Base-by-base conservation (phyloP, 2,888 invertebrate species). In the Baccha elongata region DNA sequence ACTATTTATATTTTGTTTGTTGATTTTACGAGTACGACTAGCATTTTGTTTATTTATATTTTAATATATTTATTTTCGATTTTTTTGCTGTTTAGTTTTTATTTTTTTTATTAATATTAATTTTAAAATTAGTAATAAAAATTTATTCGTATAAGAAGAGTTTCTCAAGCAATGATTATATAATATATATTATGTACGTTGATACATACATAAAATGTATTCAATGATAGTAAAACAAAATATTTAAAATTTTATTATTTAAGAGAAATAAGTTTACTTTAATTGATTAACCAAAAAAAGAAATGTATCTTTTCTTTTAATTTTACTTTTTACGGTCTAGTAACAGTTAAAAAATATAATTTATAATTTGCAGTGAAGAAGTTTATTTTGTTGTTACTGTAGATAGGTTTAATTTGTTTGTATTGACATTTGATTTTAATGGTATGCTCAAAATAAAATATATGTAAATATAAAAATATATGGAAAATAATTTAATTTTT, bases 21-120 rank as follows among this genome's bases (percentile, higher is more conserved):
- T 71, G 40, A 42, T 76, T 67, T 76, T 76, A 83, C 72, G 83
- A 83, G 83, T 83, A 83, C 83, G 83, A 83, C 83, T 83, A 83
- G 83, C 78, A 78, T 83, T 83, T 83, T 72, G 67, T 78, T 72
- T 73, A 73, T 29, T 48, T 48, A 64, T 46, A 46, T 37, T 52
- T n/a, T 50, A 23, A 32, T 32, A 32, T n/a, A 23, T 58, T 58
- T 26, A 48, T 68, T 50, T 42, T 42, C 17, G 64, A 55, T 67
- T 62, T 67, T n/a, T 35, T 80, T 83, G 46, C 42, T 76, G 29
- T 67, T 67, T 79, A n/a, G n/a, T 40, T 69, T 52, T 40, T 17
- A 19, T 29, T 52, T 52, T 29, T 26, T 15, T 48, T 42, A 7
- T 29, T 44, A n/a, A 29, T 46, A 35, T 53, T 52, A 26, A 26